Evolutionary conservation across 2,113 vertebrate genomes (phyloP).

Genomic region (Lepus timidus): DNA sequence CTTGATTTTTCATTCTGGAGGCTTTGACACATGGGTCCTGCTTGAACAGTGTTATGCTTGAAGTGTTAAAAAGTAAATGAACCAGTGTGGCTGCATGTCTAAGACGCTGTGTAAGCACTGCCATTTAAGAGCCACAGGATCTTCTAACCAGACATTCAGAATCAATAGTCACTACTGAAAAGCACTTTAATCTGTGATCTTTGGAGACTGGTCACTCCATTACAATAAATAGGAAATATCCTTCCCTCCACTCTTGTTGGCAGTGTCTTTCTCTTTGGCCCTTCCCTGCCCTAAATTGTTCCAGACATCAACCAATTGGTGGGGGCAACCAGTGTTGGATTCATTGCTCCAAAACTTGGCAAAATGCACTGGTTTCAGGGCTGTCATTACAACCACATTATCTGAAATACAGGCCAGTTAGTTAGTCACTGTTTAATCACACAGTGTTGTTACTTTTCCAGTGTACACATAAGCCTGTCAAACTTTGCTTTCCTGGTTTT

Average conservation of each 20-base stretch:
- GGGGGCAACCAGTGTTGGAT: not conserved
- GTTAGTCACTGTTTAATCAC: not conserved
- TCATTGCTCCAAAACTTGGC: not conserved
- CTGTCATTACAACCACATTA: not conserved
- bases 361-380: not conserved
- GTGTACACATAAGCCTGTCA: slow-evolving; percentile 44
- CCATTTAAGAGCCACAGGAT: not conserved
- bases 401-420: slow-evolving; percentile 4
- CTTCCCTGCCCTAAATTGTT: not conserved
- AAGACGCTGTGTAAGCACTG: not conserved
- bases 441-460: not conserved
- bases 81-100: not conserved
- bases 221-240: not conserved
- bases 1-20: not conserved
- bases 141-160: not conserved
- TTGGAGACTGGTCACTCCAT: not conserved
- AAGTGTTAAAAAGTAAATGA: not conserved
- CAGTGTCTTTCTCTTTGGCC: not conserved
- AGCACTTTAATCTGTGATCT: not conserved
- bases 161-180: not conserved
- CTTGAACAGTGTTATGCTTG: not conserved
- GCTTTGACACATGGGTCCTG: not conserved
- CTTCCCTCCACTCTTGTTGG: slow-evolving; percentile 8
- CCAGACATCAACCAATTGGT: slow-evolving; percentile 15
- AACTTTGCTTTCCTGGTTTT: slow-evolving; percentile 49